A percentile compares a stretch with the other conserved stretches of the same genome.
phyloP scores from a whole-genome alignment of 2,888 invertebrate genomes.

The Andrena bicolor region DNA sequence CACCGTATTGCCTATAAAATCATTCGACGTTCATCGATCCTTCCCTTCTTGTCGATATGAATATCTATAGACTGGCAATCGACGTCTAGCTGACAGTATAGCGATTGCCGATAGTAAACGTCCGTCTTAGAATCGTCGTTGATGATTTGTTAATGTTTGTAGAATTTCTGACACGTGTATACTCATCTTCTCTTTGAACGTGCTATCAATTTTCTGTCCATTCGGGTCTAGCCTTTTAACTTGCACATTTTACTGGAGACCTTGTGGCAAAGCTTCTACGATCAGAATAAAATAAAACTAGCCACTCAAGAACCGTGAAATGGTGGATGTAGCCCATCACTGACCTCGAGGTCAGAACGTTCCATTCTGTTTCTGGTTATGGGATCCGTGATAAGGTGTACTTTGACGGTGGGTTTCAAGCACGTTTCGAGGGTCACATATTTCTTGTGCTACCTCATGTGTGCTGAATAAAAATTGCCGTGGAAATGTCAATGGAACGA shows the following conservation, averaged over 20 bases:
- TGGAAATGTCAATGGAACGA: background rate
- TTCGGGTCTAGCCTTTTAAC: too few species aligned
- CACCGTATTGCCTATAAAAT: slow-evolving; percentile 50
- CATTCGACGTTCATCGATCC: slow-evolving; percentile 65
- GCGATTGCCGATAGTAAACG: slow-evolving; percentile 63
- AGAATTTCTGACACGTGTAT: too few species aligned
- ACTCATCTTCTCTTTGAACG: too few species aligned
- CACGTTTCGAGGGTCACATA: background rate
- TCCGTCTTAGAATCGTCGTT: slow-evolving; percentile 39
- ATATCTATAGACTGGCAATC: slow-evolving; percentile 77
- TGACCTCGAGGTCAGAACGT: too few species aligned
- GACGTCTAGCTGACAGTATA: slow-evolving; percentile 65
- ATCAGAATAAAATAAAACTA: too few species aligned
- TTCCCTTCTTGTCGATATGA: slow-evolving; percentile 63
- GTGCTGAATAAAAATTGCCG: background rate
- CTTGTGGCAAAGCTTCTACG: too few species aligned
- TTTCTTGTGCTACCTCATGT: background rate
- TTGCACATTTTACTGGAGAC: too few species aligned
- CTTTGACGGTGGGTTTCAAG: background rate
- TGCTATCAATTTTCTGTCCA: too few species aligned
- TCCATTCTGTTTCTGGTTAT: too few species aligned
- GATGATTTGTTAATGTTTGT: background rate
- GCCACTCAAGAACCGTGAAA: too few species aligned
- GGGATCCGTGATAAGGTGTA: too few species aligned
- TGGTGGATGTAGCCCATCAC: too few species aligned